phyloP scores from a whole-genome alignment of 2,888 invertebrate species.

The Catocala sponsa region DNA sequence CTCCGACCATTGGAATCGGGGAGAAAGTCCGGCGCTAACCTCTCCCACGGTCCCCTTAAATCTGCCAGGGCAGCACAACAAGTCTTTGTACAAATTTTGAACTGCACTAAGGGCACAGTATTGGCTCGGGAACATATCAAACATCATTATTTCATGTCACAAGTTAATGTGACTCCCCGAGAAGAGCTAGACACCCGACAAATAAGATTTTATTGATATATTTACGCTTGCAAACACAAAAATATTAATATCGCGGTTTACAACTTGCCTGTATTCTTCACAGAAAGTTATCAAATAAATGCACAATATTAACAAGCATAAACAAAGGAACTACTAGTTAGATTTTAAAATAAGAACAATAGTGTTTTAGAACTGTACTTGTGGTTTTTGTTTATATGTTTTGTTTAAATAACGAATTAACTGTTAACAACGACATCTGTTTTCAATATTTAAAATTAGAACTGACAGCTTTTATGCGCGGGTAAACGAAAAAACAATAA shows the following conservation, averaged over 20 bases:
- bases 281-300: not conserved
- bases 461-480: slow-evolving; percentile 14
- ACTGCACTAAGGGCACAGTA: slow-evolving; percentile 57
- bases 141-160: slow-evolving; percentile 54
- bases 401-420: not conserved
- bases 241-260: slow-evolving; percentile 60
- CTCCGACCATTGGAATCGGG: slow-evolving; percentile 61
- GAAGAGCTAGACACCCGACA: slow-evolving; percentile 76
- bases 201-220: not conserved
- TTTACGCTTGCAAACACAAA: slow-evolving; percentile 14
- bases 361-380: not conserved
- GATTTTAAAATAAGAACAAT: not conserved
- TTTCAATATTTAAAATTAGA: not conserved
- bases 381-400: not conserved
- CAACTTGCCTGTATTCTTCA: slow-evolving; percentile 5
- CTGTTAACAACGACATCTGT: slow-evolving; percentile 35
- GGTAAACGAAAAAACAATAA: slow-evolving; percentile 21
- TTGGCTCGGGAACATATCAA: slow-evolving; percentile 53
- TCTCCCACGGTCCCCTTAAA: slow-evolving; percentile 62
- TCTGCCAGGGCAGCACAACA: slow-evolving; percentile 54
- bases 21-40: slow-evolving; percentile 67
- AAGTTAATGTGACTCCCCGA: slow-evolving; percentile 67
- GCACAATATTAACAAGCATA: not conserved
- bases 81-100: slow-evolving; percentile 49
- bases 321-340: not conserved